Conservation (phyloP, 2,888 invertebrate genomes). For the Panzeria rudis region DNA sequence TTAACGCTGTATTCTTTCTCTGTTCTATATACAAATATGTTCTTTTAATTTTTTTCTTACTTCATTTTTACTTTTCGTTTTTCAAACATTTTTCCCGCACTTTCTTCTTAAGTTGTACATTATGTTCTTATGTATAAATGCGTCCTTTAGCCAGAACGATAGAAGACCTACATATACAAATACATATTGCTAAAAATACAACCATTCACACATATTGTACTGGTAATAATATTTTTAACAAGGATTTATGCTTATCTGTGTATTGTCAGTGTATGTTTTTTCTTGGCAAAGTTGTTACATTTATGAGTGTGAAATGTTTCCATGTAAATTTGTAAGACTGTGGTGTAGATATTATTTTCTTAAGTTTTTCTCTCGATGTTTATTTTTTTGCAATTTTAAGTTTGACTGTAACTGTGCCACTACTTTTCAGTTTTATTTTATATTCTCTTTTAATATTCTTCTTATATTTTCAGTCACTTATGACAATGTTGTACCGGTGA, state of each 20-base stretch:
- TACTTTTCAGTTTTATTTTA: constrained; percentile 3
- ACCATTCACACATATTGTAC: constrained; percentile 6
- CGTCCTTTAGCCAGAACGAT: constrained; percentile 29
- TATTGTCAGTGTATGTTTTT: constrained; percentile 66
- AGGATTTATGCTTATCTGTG: constrained; percentile 73
- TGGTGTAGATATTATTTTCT: constrained; percentile 44
- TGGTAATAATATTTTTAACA: constrained; percentile 45
- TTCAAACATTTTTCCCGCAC: constrained; percentile 14
- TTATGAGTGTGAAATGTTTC: constrained; percentile 35
- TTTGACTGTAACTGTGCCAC: constrained; percentile 61
- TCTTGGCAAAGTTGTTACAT: constrained; percentile 26
- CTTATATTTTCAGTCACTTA: constrained; percentile 21
- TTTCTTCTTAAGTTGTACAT: constrained; percentile 39
- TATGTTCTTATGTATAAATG: constrained; percentile 14
- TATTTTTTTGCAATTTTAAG: constrained; percentile 43
- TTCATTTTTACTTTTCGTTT: constrained; percentile 33
- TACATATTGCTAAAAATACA: background rate
- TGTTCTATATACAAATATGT: constrained; percentile 26
- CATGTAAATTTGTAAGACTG: constrained; percentile 12
- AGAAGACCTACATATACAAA: constrained; percentile 4
- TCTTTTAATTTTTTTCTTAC: constrained; percentile 40
- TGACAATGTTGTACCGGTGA: constrained; percentile 44
- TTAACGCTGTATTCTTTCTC: constrained; percentile 7
- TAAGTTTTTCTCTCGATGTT: constrained; percentile 41
- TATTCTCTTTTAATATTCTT: constrained; percentile 7